A percentile compares a stretch with the other conserved stretches of the same genome.
These are phyloP conservation scores for Drosophila bunnanda DNA, from an alignment of 2,888 invertebrate species.

Conservation along the genomic window DNA sequence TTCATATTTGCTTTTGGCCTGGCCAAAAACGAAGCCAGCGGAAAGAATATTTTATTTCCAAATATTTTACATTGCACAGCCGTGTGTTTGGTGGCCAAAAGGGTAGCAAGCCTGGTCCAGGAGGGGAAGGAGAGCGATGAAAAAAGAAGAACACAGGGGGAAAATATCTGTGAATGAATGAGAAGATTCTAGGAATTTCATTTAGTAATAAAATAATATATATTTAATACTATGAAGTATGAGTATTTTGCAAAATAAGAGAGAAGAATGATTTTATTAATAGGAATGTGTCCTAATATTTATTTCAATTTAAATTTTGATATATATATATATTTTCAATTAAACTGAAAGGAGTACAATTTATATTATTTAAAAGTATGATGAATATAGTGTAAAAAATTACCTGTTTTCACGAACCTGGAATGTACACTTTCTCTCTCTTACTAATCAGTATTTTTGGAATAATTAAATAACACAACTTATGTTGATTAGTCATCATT, in stretches of 20 bases:
- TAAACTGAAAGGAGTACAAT: too few relatives aligned
- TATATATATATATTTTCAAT: too few relatives aligned
- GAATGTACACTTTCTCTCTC: too few relatives aligned
- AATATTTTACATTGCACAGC: slow-evolving; percentile 43
- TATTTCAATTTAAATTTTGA: too few relatives aligned
- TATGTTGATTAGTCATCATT: not conserved
- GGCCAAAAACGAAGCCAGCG: slow-evolving; percentile 13
- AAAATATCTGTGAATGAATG: not conserved
- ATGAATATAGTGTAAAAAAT: too few relatives aligned
- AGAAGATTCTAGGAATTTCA: not conserved
- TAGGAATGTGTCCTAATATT: not conserved
- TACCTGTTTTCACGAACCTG: too few relatives aligned
- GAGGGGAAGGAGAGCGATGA: not conserved
- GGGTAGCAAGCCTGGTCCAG: slow-evolving; percentile 1
- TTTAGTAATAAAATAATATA: not conserved
- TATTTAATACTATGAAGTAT: not conserved
- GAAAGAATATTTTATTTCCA: slow-evolving; percentile 38
- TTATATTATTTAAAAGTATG: too few relatives aligned
- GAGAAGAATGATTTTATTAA: not conserved
- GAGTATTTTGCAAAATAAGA: not conserved
- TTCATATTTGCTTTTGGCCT: slow-evolving; percentile 26
- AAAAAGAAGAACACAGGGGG: not conserved
- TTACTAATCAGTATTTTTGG: too few relatives aligned
- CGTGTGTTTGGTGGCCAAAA: not conserved
- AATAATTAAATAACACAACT: too few relatives aligned